Conservation (phyloP, 2,797 vertebrate genomes). For the Trichosurus vulpecula region DNA sequence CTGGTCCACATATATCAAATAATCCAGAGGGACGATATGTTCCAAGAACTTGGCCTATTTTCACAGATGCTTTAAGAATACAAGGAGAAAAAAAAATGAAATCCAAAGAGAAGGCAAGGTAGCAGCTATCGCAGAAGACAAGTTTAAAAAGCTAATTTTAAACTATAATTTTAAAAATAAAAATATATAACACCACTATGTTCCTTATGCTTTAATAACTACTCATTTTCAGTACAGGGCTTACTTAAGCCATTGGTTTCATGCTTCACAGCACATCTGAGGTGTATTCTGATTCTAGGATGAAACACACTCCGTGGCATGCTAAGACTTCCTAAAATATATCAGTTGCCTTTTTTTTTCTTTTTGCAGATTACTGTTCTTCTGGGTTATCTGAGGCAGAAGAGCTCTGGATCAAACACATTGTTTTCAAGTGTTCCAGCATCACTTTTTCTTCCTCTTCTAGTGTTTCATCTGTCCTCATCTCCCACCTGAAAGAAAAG, state of each 20-base stretch:
- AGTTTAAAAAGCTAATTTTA: conserved; percentile 54
- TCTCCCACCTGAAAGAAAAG: conserved; percentile 94
- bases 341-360: conserved; percentile 41
- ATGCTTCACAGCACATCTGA: conserved; percentile 59
- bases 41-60: conserved; percentile 70
- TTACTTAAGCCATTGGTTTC: conserved; percentile 61
- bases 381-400: conserved; percentile 76
- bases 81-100: conserved; percentile 51
- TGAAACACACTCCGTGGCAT: conserved; percentile 53
- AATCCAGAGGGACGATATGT: conserved; percentile 51
- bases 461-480: conserved; percentile 90
- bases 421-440: conserved; percentile 89
- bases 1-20: conserved; percentile 21
- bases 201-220: conserved; percentile 42
- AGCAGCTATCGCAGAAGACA: conserved; percentile 74
- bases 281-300: conserved; percentile 46
- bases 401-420: conserved; percentile 82
- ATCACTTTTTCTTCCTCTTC: conserved; percentile 91
- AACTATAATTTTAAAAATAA: conserved; percentile 68
- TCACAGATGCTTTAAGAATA: conserved; percentile 68
- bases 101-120: conserved; percentile 77
- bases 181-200: conserved; percentile 39
- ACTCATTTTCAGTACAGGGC: conserved; percentile 53
- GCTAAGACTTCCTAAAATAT: conserved; percentile 72
- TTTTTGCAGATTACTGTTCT: conserved; percentile 72